Evolutionary conservation across 1,140 invertebrate species (phyloP), one percentile per base, ranked within the genome.

Genomic region (Chrysoperla carnea): DNA sequence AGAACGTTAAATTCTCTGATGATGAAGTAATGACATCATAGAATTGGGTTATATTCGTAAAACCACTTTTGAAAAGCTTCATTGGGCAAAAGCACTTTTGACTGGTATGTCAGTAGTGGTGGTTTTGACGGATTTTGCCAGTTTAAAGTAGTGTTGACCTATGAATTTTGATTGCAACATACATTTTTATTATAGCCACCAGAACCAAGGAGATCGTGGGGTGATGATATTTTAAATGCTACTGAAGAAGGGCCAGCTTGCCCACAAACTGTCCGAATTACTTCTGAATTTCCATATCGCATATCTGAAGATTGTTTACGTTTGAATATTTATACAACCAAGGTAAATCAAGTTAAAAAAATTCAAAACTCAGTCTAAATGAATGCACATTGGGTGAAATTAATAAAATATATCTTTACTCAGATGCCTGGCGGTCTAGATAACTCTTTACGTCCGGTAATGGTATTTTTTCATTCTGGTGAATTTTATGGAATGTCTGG

Each of bases 231-330:
- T n/a, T 14, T 15, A 35, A 33, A 36, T 35, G 4, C 5, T 4
- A 33, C n/a, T 8, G 14, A 11, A 41, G 14, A 23, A 14, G 7
- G 12, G 35, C 8, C 12, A 40, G 17, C 8, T 35, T 35, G 33
- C 56, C 57, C 6, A 23, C 17, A 23, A 37, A 54, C 1, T 67
- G 62, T 44, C 51, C 53, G 11, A 50, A 42, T 23, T 23, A 43
- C 38, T 46, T 27, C 4, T 4, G 1, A 7, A 35, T 44, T 5
- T 1, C 6, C n/a, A 15, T 7, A 1, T 29, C 35, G 29, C 1
- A 46, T 41, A 11, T 56, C 50, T 31, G 73, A 77, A 54, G 80
- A 85, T 51, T 85, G 82, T 50, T 67, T 86, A 1, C 80, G 76
- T 53, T 58, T 86, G 11, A 84, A 85, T 50, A 70, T 85, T 1